phyloP scores from a whole-genome alignment of 2,888 invertebrate genomes.

The Tromatobia lineatoria region DNA sequence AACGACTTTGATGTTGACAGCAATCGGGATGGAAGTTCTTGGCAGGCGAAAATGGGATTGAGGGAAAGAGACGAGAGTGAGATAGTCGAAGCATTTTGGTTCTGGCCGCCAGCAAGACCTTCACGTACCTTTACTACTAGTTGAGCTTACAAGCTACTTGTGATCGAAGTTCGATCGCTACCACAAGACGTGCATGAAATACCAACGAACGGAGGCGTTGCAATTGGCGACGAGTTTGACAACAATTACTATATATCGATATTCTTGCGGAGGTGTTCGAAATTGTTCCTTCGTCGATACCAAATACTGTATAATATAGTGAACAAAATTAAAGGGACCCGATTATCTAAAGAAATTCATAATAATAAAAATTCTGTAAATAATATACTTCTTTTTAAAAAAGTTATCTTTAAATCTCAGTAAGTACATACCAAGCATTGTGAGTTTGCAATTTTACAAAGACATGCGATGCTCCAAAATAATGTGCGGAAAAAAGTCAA shows the following conservation, averaged over 20 bases:
- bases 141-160: neutral
- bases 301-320: too few species aligned
- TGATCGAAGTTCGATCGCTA: neutral
- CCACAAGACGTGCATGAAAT: constrained; percentile 13
- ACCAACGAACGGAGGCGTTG: neutral
- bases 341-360: too few species aligned
- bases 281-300: neutral
- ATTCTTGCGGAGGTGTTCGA: neutral
- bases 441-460: too few species aligned
- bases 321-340: too few species aligned
- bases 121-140: neutral
- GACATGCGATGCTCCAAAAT: too few species aligned
- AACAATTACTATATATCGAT: neutral
- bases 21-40: neutral
- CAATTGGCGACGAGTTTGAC: neutral
- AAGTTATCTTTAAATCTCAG: too few species aligned
- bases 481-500: too few species aligned
- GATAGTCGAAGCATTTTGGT: neutral
- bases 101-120: constrained; percentile 15
- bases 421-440: too few species aligned
- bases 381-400: too few species aligned
- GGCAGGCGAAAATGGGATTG: neutral
- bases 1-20: neutral
- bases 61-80: neutral
- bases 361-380: too few species aligned